Evolutionary conservation across 1,140 invertebrate genomes (phyloP).

Genomic region (Chymomyza costata): DNA sequence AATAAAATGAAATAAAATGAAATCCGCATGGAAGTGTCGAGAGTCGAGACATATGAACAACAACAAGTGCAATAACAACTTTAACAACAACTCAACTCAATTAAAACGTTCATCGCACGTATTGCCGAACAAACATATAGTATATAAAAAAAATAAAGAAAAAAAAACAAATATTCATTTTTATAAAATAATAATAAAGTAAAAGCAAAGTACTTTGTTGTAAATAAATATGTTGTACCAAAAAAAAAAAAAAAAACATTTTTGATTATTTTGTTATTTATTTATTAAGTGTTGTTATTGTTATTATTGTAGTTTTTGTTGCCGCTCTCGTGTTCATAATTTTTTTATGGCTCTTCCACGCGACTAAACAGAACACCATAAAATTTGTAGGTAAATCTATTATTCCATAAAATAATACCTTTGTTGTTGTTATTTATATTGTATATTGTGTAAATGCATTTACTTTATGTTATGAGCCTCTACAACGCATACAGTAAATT

Average conservation of each 20-base stretch:
- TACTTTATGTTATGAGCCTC: too few relatives aligned
- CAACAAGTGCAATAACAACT: slow-evolving; percentile 23
- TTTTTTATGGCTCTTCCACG: slow-evolving; percentile 62
- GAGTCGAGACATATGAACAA: too few relatives aligned
- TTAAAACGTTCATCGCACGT: slow-evolving; percentile 51
- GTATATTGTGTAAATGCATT: too few relatives aligned
- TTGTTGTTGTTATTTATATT: too few relatives aligned
- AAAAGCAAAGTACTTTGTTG: too few relatives aligned
- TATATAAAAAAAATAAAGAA: slow-evolving; percentile 19
- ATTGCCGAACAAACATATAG: too few relatives aligned
- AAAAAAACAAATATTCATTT: too few relatives aligned
- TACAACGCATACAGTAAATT: too few relatives aligned
- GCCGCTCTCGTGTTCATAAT: slow-evolving; percentile 46
- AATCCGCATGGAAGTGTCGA: too few relatives aligned
- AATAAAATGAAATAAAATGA: slow-evolving; percentile 53
- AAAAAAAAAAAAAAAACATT: slow-evolving; percentile 29
- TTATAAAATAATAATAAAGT: slow-evolving; percentile 10
- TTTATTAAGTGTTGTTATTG: slow-evolving; percentile 10
- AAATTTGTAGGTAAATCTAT: slow-evolving; percentile 50
- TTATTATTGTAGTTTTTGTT: slow-evolving; percentile 24
- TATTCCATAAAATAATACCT: too few relatives aligned
- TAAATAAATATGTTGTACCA: slow-evolving; percentile 27
- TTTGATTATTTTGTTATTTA: slow-evolving; percentile 12
- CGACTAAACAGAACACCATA: slow-evolving; percentile 58
- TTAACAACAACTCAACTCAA: slow-evolving; percentile 51